Conservation (phyloP, 2,113 vertebrate species). For the Oreochromis tanganicae region DNA sequence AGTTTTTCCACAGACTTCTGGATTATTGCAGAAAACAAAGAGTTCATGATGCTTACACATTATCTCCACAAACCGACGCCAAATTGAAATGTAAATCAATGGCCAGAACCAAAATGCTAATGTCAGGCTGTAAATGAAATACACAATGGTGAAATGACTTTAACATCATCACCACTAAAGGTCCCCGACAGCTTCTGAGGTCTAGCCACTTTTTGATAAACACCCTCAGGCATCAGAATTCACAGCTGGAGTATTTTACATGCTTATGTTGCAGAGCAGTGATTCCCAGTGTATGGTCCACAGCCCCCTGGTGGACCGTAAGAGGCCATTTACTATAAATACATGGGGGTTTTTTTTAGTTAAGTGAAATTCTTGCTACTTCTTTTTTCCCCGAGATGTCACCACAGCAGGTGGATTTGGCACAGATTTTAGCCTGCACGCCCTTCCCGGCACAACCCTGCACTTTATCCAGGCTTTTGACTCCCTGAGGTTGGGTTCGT, state of each 20-base stretch:
- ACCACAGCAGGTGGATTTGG: background rate
- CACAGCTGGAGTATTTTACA: background rate
- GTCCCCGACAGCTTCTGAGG: background rate
- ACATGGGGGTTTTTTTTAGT: background rate
- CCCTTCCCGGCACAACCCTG: background rate
- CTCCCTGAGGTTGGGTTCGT: background rate
- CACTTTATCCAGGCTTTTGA: background rate
- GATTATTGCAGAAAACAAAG: background rate
- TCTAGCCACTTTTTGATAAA: background rate
- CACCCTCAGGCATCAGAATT: background rate
- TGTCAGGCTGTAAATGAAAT: background rate
- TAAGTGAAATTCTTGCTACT: background rate
- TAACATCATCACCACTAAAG: background rate
- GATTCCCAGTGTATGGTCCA: background rate
- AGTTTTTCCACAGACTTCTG: background rate
- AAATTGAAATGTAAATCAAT: background rate
- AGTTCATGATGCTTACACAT: fast-evolving
- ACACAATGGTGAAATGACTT: background rate
- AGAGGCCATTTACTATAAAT: background rate
- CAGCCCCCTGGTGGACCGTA: background rate
- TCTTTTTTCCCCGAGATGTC: fast-evolving
- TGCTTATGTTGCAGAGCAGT: background rate
- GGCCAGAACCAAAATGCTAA: background rate
- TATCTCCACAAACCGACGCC: background rate
- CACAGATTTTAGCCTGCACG: background rate